Evolutionary conservation across 2,888 invertebrate species (phyloP), one percentile per base, ranked within the genome.

Genomic region (Miltochrista miniata): DNA sequence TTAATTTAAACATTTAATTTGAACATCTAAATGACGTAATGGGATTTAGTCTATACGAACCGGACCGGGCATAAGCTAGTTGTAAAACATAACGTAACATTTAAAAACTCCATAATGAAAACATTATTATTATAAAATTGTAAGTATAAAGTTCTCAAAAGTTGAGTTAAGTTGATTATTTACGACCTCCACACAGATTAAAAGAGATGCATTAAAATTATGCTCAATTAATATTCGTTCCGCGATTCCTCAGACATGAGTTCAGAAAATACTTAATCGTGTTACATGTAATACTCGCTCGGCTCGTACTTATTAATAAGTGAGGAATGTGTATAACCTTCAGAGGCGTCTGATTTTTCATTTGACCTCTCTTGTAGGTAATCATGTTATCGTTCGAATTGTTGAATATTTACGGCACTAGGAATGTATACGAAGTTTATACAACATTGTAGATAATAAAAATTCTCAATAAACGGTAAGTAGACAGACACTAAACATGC

Each of bases 301-400:
- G 59, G 63, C 64, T 52, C 56, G 64, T 71, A 75, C 70, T 76
- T 79, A 75, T 75, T 76, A 78, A 81, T 79, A 74, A 74, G 74
- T 69, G 66, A 75, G 68, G 80, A 83, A 84, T 83, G 77, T 83
- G 76, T 78, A 77, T 76, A 74, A 72, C 78, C 71, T 70, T 72
- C 69, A 59, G 61, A 76, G 70, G 73, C 68, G 73, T 77, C 75
- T 70, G 71, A 72, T 78, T 80, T 81, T 82, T 80, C 68, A 72
- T 71, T 76, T 79, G 76, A 79, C 79, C 79, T 81, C 72, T 71
- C 60, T 59, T 70, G 61, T 56, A 24, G 18, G 18, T 24, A 69
- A 66, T 68, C 63, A 59, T 69, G 64, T 68, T 72, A 72, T 68
- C 73, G 68, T 73, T 72, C 71, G 61, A 71, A 73, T 71, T 71